Conservation (phyloP, 2,113 vertebrate genomes). For the Glareola pratincola region DNA sequence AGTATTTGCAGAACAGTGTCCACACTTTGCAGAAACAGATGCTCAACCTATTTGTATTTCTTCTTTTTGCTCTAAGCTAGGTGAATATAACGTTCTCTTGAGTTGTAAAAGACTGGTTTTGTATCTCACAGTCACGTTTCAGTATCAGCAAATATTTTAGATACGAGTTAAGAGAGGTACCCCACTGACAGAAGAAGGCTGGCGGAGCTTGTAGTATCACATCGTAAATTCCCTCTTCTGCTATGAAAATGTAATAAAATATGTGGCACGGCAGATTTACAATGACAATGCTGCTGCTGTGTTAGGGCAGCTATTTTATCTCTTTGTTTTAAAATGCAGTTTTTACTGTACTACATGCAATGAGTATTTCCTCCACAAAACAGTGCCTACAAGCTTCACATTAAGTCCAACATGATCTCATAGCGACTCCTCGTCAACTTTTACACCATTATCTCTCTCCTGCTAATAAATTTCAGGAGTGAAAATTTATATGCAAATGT, state of each 20-base stretch:
- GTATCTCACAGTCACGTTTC: slow-evolving; percentile 34
- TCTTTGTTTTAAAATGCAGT: slow-evolving; percentile 39
- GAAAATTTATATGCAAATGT: slow-evolving; percentile 30
- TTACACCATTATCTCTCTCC: slow-evolving; percentile 1
- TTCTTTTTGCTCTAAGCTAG: not conserved
- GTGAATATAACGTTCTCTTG: slow-evolving; percentile 13
- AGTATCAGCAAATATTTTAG: slow-evolving; percentile 68
- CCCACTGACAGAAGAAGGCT: slow-evolving; percentile 56
- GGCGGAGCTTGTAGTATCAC: slow-evolving; percentile 52
- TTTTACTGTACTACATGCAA: slow-evolving; percentile 10
- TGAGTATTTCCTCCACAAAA: not conserved
- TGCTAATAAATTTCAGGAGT: slow-evolving; percentile 11
- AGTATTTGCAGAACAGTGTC: not conserved
- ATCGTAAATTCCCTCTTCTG: slow-evolving; percentile 65
- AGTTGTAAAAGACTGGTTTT: not conserved
- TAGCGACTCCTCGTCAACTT: not conserved
- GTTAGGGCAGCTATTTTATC: slow-evolving; percentile 27
- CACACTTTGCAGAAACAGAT: not conserved
- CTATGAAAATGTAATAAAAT: slow-evolving; percentile 67
- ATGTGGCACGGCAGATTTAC: slow-evolving; percentile 60
- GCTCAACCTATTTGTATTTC: not conserved
- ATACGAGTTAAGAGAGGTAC: slow-evolving; percentile 58
- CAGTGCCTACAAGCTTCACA: not conserved
- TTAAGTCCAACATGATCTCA: slow-evolving; percentile 33
- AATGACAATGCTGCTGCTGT: slow-evolving; percentile 30